Evolutionary conservation across 2,797 vertebrate genomes (phyloP), one percentile per base, ranked within the genome.

Genomic region (Mastacembelus armatus): DNA sequence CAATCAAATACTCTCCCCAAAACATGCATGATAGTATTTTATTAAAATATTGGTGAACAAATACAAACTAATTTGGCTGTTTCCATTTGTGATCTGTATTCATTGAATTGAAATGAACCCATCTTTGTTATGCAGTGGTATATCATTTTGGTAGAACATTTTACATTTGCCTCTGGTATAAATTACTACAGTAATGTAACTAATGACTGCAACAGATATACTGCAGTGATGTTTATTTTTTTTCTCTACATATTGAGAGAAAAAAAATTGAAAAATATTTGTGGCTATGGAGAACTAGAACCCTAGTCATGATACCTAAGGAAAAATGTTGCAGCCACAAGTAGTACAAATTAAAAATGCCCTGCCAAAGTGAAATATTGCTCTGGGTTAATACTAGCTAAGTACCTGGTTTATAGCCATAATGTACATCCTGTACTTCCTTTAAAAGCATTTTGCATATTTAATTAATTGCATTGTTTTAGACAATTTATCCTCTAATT

Each of bases 361-460:
- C 81, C 77, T 76, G 77, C 77, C 84, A 85, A 86, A 77, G 69
- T 81, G 78, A 80, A 75, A 78, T 75, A 72, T 68, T 58, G 38
- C 73, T 77, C 39, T 56, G 48, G 38, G 48, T 51, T 45, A 40
- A 40, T 42, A 49, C 2, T 38, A 56, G 64, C 45, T 26, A 2
- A 55, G 10, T 33, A 33, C 19, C 18, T 7, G 11, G 30, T 59
- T 66, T 42, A 61, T 38, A 60, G 45, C 58, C 47, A 35, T 12
- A 35, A 15, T 40, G 3, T 58, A 56, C 6, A 47, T 61, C 57
- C 55, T 27, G 26, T 18, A 32, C 69, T 51, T 27, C 50, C 2
- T 43, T 66, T 60, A 44, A 63, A 74, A 49, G 54, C 22, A 42
- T 26, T 10, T 36, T 44, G 21, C 35, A 40, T 36, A 38, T 51